Base-by-base conservation (phyloP, 1,140 invertebrate genomes). In the Meteorus sp. region DNA sequence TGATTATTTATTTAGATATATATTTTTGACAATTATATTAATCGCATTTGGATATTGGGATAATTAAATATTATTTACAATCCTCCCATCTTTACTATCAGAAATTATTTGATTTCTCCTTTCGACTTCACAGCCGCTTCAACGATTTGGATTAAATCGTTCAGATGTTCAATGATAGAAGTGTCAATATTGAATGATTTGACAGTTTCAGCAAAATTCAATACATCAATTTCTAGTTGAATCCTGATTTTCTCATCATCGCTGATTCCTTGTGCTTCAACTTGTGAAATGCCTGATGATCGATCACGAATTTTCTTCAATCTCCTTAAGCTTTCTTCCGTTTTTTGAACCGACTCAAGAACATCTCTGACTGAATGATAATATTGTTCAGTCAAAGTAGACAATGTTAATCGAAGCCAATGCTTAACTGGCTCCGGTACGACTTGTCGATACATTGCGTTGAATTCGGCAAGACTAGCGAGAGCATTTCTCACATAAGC, bases 231-330 rank as follows among this genome's bases (percentile, higher is more conserved):
- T 63, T 88, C 86, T 13, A 98, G 82, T 75, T 98, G 95, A 56
- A 90, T 81, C 41, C 94, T 83, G 74, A 97, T 97, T 81, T 97
- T 98, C 73, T 95, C 92, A 77, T 97, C 94, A 74, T 98, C 95
- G 7, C 82, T 85, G 13, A 85, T 77, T 73, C 88, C 79, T 75
- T 78, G 59, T 56, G 56, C 68, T 61, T 82, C 81, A 4, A 81
- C 77, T 41, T 67, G 70, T 20, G 71, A 73, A 45, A 77, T 67
- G 22, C 83, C 82, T 45, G 80, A 78, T 29, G 81, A 81, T 69
- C 85, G 86, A 54, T 91, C 89, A 60, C 90, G 82, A 44, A 91
- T 88, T 81, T 92, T 93, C 74, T 96, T 95, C 54, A 98, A 81
- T 64, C 91, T 85, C 71, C 89, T 85, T 39, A 96, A 78, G 64